A percentile compares a stretch with the other conserved stretches of the same genome.
Conservation (phyloP, 2,888 invertebrate species). For the Phlogophora meticulosa region DNA sequence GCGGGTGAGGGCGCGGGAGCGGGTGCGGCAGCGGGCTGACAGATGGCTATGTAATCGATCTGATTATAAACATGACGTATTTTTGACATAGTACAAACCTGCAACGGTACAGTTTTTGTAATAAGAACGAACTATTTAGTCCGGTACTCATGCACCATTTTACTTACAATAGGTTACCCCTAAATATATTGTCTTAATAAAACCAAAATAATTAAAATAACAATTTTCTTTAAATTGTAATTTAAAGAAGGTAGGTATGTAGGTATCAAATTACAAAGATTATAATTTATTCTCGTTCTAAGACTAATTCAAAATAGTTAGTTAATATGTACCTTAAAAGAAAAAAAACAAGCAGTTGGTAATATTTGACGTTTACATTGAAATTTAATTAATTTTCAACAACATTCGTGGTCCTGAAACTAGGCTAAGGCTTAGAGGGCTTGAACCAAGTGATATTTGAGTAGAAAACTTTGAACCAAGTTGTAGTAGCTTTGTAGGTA, state of each 20-base stretch:
- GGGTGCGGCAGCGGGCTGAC: background rate
- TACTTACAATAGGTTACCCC: too few relatives aligned
- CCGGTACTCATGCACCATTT: too few relatives aligned
- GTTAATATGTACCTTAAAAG: conserved; percentile 28
- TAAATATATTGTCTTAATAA: too few relatives aligned
- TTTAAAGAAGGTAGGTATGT: conserved; percentile 9
- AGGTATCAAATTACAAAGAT: conserved; percentile 10
- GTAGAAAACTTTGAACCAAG: conserved; percentile 37
- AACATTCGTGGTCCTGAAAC: conserved; percentile 11
- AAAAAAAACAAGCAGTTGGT: conserved; percentile 28
- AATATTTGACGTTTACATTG: conserved; percentile 21
- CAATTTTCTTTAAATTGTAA: background rate
- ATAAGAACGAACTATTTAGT: too few relatives aligned
- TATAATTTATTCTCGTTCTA: conserved; percentile 17
- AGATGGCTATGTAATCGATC: too few relatives aligned
- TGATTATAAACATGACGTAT: too few relatives aligned
- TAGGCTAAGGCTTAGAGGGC: conserved; percentile 23
- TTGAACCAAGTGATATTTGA: conserved; percentile 50
- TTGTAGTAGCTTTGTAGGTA: conserved; percentile 29
- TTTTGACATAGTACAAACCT: background rate
- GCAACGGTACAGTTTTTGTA: too few relatives aligned
- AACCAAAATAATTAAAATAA: too few relatives aligned
- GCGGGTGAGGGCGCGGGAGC: conserved; percentile 33
- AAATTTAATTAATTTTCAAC: conserved; percentile 36
- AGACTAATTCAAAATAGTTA: conserved; percentile 42